Percentiles rank a stretch among this genome's conserved stretches.
Conservation (phyloP, 2,888 invertebrate genomes). For the Ctena decussata region DNA sequence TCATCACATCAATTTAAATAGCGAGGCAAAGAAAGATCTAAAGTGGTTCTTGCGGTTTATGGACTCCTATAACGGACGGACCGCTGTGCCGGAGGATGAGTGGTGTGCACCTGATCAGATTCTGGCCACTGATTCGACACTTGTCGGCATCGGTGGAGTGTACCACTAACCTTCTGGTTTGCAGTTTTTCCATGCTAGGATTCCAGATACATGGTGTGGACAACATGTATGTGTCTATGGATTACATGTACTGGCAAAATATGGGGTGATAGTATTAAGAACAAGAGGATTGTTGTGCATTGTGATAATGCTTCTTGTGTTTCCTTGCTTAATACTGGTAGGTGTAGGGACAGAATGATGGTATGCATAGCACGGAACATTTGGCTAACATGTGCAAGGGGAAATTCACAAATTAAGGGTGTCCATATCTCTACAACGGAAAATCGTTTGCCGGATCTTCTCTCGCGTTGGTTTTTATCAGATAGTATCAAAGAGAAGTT, state of each 20-base stretch:
- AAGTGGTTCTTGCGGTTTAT: constrained; percentile 14
- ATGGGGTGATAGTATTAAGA: not conserved
- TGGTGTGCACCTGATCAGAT: not conserved
- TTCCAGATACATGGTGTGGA: not conserved
- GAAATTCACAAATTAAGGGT: not conserved
- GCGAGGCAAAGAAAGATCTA: not conserved
- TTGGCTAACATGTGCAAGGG: not conserved
- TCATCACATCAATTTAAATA: constrained; percentile 20
- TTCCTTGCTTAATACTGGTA: not conserved
- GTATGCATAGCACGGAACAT: not conserved
- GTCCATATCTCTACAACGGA: not conserved
- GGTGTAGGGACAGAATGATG: not conserved
- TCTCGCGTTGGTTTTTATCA: not conserved
- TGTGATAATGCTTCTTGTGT: constrained; percentile 6
- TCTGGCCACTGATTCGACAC: not conserved
- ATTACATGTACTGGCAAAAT: not conserved
- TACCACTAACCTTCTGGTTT: not conserved
- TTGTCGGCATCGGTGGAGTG: not conserved
- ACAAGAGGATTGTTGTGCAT: constrained; percentile 3
- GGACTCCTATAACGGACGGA: constrained; percentile 4
- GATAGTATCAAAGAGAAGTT: not conserved
- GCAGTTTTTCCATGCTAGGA: not conserved
- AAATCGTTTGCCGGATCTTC: not conserved
- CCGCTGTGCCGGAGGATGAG: constrained; percentile 1
- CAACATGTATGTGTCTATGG: not conserved